These are phyloP conservation scores for Sialis fuliginosa DNA, from an alignment of 2,888 invertebrate species.

Conservation along the genomic window DNA sequence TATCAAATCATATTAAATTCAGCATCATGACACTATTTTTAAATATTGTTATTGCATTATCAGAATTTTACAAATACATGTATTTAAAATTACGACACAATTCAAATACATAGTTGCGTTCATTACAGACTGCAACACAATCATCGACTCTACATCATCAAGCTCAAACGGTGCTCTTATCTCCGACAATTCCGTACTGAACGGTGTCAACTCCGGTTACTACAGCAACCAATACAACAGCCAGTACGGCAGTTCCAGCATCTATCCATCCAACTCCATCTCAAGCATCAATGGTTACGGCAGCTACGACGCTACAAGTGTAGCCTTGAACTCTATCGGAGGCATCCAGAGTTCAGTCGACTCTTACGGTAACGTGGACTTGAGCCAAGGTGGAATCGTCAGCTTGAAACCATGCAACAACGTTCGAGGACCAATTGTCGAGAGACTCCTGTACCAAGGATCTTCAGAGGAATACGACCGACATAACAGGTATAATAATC, in stretches of 20 bases:
- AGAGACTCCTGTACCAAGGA: not conserved
- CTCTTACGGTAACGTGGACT: not conserved
- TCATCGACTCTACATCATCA: not conserved
- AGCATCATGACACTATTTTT: no score
- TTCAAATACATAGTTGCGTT: no score
- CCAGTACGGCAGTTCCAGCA: not conserved
- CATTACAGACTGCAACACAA: not conserved
- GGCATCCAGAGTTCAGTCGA: not conserved
- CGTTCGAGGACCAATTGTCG: constrained; percentile 4
- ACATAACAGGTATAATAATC: constrained; percentile 3
- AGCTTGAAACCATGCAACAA: not conserved
- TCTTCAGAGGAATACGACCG: not conserved
- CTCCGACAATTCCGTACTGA: not conserved
- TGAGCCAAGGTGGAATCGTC: not conserved
- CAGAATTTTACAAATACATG: no score
- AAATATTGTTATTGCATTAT: no score
- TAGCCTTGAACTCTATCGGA: not conserved
- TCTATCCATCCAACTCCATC: not conserved
- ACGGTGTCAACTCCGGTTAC: not conserved
- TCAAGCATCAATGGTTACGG: not conserved
- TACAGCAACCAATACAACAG: not conserved
- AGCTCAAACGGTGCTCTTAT: not conserved
- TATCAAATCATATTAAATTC: no score
- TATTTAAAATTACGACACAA: no score
- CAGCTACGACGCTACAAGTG: not conserved